phyloP scores from a whole-genome alignment of 2,113 vertebrate species.

The Heloderma charlesbogerti region DNA sequence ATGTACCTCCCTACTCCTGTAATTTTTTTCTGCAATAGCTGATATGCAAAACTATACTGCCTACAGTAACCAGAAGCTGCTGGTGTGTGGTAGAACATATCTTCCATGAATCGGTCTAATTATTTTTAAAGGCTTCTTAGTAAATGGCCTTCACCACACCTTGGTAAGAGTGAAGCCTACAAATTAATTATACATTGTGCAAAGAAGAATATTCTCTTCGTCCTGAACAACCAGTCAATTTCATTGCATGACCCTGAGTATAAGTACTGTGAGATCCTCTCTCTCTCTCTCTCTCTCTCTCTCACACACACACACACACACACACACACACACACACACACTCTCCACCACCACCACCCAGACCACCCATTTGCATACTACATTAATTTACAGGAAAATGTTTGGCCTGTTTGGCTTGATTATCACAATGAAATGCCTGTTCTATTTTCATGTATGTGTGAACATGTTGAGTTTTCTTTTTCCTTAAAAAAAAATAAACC shows the following conservation, averaged over 20 bases:
- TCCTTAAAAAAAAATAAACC: slow-evolving; percentile 32
- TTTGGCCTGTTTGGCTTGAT: neutral
- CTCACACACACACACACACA: too few species aligned
- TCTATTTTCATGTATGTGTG: slow-evolving; percentile 43
- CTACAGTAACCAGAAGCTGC: neutral
- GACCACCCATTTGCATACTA: neutral
- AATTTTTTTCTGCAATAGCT: neutral
- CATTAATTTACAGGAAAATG: neutral
- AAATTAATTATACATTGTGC: neutral
- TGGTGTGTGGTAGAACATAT: too few species aligned
- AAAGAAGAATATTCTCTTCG: neutral
- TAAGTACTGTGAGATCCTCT: neutral
- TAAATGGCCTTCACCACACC: neutral
- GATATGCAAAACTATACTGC: neutral
- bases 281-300: neutral
- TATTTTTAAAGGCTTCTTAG: neutral
- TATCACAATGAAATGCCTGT: neutral
- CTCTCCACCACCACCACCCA: too few species aligned
- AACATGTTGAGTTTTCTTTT: neutral
- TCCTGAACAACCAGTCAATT: neutral
- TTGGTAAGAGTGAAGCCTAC: neutral
- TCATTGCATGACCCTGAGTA: neutral
- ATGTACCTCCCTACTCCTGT: neutral
- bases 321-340: too few species aligned
- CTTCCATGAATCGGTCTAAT: neutral